Base-by-base conservation (phyloP, 1,140 invertebrate species). In the Heliconius eleuchia region DNA sequence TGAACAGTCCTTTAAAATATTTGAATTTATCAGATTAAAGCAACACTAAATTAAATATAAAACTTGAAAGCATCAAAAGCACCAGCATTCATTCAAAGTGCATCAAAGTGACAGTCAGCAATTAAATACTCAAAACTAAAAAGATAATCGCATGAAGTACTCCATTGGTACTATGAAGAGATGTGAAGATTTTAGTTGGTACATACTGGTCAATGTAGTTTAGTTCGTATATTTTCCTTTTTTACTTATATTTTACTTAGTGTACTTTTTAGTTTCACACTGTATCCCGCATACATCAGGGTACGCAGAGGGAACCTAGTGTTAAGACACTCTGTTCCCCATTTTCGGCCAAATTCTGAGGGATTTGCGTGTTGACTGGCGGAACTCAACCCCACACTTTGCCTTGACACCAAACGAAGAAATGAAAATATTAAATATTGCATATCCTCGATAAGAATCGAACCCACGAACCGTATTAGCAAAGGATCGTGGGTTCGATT, bases 41-140 rank as follows among this genome's bases (percentile, higher is more conserved):
- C 60, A 66, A 66, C 60, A 66, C 27, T 66, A 66, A 66, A 66
- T 66, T 27, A 66, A 66, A 66, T 30, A 66, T 66, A 30, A 27
- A 30, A 66, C 60, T 66, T 30, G 60, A 66, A 66, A 66, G 27
- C 13, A 16, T 6, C 13, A 30, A 30, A 66, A 30, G 23, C n/a
- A 27, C 60, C 3, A 23, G 60, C 16, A 16, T 16, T 66, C 27
- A 30, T 30, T 66, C 27, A 66, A 30, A 66, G 60, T 66, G 60
- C 60, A 66, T 66, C 60, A 66, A 66, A 66, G 60, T 66, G 60
- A 66, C 60, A 66, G 60, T 66, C 60, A 66, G 60, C 60, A 66
- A 66, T 66, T 66, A 66, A 66, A 30, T 30, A 11, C 60, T 66
- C 60, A 30, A 30, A 66, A 66, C 60, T 66, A 66, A 66, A 66